Evolutionary conservation across 1,140 invertebrate species (phyloP), one percentile per base, ranked within the genome.

Genomic region (Sweltsa coloradensis): DNA sequence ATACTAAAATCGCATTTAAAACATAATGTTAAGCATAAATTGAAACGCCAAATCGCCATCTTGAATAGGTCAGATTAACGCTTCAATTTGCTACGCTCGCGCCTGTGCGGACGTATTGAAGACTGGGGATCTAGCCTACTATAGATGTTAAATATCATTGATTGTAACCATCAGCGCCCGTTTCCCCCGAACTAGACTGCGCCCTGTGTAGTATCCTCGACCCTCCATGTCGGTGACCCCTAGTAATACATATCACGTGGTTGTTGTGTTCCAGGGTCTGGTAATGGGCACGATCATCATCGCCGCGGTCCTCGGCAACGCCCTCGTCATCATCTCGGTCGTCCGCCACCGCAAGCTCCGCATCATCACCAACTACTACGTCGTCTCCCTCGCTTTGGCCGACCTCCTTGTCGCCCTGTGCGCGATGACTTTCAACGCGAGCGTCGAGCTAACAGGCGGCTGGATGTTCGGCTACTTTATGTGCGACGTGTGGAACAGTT

Each of bases 361-460:
- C 3, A 83, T 90, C 43, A 86, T 91, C 51, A 96, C 91, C 26
- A 97, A 96, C 68, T 91, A 90, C 59, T 96, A 95, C 68, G 89
- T 97, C 42, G 90, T 95, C 22, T 92, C 89, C 25, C 67, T 96
- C 18, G 88, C 92, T 0, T 81, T 89, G 54, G 91, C 92, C 4
- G 92, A 96, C 62, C 80, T 92, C 62, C 67, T 94, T 18, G 92
- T 97, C 6, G 91, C 91, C 3, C 67, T 93, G 18, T 85, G 90
- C 57, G 88, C 87, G 23, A 92, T 91, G 92, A 90, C 86, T n/a
- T 96, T 96, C 67, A 96, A 94, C 66, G 88, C 89, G 18, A 86
- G 82, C 56, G 78, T 89, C 5, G 83, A 89, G 58, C 61, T 92
- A 3, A 83, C 80, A 21, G 79, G 78, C 25, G 68, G 78, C 26